These are phyloP conservation scores for Sthenelais limicola DNA, from an alignment of 2,888 invertebrate species.

Conservation along the genomic window DNA sequence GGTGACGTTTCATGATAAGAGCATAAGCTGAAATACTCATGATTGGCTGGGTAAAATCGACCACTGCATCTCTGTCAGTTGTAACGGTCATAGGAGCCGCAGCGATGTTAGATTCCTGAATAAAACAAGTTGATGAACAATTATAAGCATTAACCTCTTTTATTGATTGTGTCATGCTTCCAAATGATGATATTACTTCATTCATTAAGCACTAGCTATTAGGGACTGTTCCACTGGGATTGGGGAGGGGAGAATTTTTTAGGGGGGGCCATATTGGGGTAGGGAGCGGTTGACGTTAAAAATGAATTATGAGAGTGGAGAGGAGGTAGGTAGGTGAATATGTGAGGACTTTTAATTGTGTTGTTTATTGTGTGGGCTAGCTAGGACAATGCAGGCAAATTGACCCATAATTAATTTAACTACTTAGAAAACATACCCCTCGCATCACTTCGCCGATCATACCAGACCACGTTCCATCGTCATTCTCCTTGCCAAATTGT, in stretches of 20 bases:
- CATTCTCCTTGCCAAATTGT: conserved; percentile 20
- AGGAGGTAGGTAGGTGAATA: neutral
- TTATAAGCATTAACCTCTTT: neutral
- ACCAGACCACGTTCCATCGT: conserved; percentile 4
- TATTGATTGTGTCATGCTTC: neutral
- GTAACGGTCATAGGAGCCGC: conserved; percentile 78
- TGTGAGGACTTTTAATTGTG: neutral
- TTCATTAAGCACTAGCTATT: no score
- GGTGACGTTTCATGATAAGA: neutral
- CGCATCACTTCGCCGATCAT: conserved; percentile 31
- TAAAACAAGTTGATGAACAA: neutral
- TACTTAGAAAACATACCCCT: conserved; percentile 27
- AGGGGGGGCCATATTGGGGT: neutral
- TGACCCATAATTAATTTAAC: no score
- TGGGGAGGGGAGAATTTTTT: neutral
- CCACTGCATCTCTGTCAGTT: conserved; percentile 90
- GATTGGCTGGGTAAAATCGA: conserved; percentile 98
- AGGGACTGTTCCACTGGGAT: no score
- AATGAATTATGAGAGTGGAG: neutral
- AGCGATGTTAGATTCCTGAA: conserved; percentile 24
- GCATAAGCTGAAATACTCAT: conserved; percentile 75
- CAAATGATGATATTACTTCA: no score
- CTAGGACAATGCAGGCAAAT: no score
- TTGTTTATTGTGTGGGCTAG: no score
- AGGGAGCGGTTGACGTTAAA: neutral